Conservation (phyloP, 2,888 invertebrate genomes). For the Mellilla xanthometata region DNA sequence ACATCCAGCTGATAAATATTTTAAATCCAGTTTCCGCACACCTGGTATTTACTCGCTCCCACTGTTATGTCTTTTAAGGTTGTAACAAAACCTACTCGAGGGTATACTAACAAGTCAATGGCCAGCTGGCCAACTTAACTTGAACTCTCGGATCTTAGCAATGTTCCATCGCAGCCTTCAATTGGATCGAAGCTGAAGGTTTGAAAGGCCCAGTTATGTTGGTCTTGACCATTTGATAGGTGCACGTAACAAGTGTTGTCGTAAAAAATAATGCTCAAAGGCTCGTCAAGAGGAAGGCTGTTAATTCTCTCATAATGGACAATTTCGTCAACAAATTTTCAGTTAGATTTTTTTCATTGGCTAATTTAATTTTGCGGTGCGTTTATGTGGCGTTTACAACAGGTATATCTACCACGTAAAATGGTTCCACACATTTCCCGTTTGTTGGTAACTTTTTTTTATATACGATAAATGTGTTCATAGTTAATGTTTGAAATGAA, state of each 20-base stretch:
- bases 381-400: background rate
- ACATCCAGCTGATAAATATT: slow-evolving; percentile 17
- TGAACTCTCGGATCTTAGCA: slow-evolving; percentile 22
- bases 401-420: background rate
- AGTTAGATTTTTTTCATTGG: slow-evolving; percentile 6
- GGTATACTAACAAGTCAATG: slow-evolving; percentile 35
- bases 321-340: slow-evolving; percentile 16
- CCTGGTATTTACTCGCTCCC: slow-evolving; percentile 27
- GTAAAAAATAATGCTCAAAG: slow-evolving; percentile 46
- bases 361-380: slow-evolving; percentile 10
- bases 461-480: no score
- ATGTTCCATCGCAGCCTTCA: slow-evolving; percentile 2
- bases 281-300: slow-evolving; percentile 26
- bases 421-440: no score
- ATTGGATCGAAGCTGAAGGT: background rate
- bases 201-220: slow-evolving; percentile 25
- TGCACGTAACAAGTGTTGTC: slow-evolving; percentile 46
- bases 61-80: slow-evolving; percentile 35
- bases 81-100: slow-evolving; percentile 27
- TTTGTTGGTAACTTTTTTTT: no score
- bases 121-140: slow-evolving; percentile 21
- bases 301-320: slow-evolving; percentile 31
- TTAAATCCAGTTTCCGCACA: background rate
- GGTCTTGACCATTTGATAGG: slow-evolving; percentile 37
- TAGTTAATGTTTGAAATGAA: no score